Base-by-base conservation (phyloP, 1,140 invertebrate species). In the Pogonus chalceus region DNA sequence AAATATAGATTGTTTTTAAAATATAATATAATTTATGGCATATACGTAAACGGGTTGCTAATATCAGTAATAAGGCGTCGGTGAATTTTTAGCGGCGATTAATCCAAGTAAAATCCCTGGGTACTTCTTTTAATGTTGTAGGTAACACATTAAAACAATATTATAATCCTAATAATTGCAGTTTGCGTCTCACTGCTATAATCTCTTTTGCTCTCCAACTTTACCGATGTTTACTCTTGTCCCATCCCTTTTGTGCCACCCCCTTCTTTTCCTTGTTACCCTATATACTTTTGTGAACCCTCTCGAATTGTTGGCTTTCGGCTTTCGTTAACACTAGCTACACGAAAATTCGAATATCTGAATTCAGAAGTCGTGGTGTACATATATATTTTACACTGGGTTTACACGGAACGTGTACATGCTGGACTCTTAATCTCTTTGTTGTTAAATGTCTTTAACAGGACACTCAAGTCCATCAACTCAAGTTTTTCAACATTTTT, bases 151-250 rank as follows among this genome's bases (percentile, higher is more conserved):
- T 51, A 51, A 51, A 51, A 51, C 49, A 51, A 51, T 51, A 51
- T 51, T 51, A 51, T 51, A 51, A 51, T 51, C 49, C 49, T 24
- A 35, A 51, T 51, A 51, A 51, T 51, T 51, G 49, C 49, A 43
- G 37, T 43, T 43, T 43, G 37, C 18, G 4, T 43, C 37, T 12
- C 37, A 31, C 10, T 31, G 22, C 22, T 24, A 43, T 18, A 9
- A 12, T 12, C 37, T 43, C 37, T 16, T 10, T 3, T 18, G 37
- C 18, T 12, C 37, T 31, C 26, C 14, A 43, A 43, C 37, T 43
- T 43, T 43, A 9, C 37, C 37, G 37, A 43, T 43, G 37, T 43
- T 43, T 43, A 18, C 37, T 12, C 9, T 10, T 10, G 7, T 4
- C 37, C 18, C 18, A 7, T 9, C 37, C 37, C 18, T 4, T 18